Evolutionary conservation across 2,113 vertebrate genomes (phyloP).

Genomic region (Anolis carolinensis): DNA sequence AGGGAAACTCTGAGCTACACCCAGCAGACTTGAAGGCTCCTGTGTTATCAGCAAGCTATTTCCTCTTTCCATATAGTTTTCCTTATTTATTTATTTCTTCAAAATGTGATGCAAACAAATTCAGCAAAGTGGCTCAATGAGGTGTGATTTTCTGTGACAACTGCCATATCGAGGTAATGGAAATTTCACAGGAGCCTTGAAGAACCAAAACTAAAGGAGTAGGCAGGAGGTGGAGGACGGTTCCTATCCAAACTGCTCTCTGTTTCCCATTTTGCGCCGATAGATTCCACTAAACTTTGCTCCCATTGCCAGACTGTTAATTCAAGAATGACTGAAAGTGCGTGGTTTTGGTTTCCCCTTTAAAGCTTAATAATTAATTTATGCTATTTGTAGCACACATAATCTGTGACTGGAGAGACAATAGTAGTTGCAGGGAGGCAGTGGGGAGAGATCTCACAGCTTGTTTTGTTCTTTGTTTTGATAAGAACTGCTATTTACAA

Average conservation of each 20-base stretch:
- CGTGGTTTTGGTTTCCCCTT: slow-evolving; percentile 25
- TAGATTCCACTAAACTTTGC: neutral
- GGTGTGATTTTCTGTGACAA: slow-evolving; percentile 60
- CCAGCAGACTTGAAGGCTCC: slow-evolving; percentile 82
- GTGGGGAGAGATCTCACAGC: neutral
- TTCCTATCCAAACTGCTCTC: neutral
- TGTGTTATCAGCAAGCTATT: slow-evolving; percentile 82
- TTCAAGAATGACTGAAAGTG: slow-evolving; percentile 30
- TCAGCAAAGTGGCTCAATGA: slow-evolving; percentile 62
- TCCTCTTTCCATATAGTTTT: slow-evolving; percentile 66
- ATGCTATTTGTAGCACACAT: slow-evolving; percentile 25
- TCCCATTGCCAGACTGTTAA: slow-evolving; percentile 1
- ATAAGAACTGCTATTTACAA: neutral
- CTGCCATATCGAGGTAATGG: slow-evolving; percentile 64
- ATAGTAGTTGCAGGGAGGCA: slow-evolving; percentile 3
- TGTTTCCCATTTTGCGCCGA: neutral
- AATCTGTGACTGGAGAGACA: slow-evolving; percentile 49
- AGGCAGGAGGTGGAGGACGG: neutral
- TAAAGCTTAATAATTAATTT: slow-evolving; percentile 59
- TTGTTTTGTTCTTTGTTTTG: neutral
- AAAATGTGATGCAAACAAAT: slow-evolving; percentile 68
- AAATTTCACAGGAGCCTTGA: slow-evolving; percentile 61
- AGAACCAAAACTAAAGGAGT: slow-evolving; percentile 33
- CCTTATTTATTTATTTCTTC: slow-evolving; percentile 53
- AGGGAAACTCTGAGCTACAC: slow-evolving; percentile 76